phyloP scores from a whole-genome alignment of 2,113 vertebrate genomes.

The Podocnemis expansa region DNA sequence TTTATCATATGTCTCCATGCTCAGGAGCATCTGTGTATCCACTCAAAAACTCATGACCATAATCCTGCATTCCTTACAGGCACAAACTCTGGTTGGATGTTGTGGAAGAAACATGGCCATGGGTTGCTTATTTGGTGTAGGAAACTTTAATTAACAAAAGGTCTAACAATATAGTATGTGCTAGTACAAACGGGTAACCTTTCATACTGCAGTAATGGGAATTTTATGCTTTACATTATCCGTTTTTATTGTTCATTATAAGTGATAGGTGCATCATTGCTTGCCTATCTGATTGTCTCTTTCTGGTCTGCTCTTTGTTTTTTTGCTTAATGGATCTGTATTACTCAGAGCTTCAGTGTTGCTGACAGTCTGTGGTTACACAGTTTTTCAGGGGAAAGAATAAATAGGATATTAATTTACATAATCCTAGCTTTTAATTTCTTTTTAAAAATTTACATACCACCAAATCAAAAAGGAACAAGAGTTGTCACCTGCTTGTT shows the following conservation, averaged over 20 bases:
- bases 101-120: fast-evolving
- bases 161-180: background rate
- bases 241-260: background rate
- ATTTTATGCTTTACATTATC: background rate
- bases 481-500: slow-evolving; percentile 60
- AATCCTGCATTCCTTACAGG: background rate
- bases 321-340: background rate
- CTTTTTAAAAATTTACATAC: background rate
- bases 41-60: background rate
- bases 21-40: background rate
- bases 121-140: background rate
- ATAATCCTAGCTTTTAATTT: slow-evolving; percentile 58
- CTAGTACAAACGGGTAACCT: background rate
- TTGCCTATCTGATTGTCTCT: fast-evolving
- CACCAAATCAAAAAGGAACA: slow-evolving; percentile 54
- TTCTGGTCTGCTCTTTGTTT: background rate
- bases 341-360: background rate
- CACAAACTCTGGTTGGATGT: background rate
- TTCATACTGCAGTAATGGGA: background rate
- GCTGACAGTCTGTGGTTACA: slow-evolving; percentile 20
- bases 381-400: slow-evolving; percentile 42
- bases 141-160: background rate
- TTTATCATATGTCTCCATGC: background rate
- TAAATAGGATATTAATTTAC: slow-evolving; percentile 36
- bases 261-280: background rate